phyloP scores from a whole-genome alignment of 2,113 vertebrate genomes.

The Prochilodus magdalenae region DNA sequence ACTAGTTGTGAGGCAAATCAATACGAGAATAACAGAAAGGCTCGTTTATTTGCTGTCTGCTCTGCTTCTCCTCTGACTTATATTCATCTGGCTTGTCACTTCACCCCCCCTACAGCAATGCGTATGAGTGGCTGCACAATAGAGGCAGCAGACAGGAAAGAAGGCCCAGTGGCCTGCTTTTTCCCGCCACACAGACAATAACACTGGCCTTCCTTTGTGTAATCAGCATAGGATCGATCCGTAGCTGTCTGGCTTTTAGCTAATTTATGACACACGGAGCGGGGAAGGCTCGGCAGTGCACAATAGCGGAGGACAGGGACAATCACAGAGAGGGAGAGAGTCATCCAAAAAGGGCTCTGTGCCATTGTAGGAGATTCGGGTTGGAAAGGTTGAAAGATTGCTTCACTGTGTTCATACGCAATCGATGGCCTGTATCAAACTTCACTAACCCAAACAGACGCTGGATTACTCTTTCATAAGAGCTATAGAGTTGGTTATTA shows the following conservation, averaged over 20 bases:
- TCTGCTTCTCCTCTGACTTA: slow-evolving; percentile 42
- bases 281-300: slow-evolving; percentile 49
- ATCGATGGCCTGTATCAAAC: background rate
- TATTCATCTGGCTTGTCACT: slow-evolving; percentile 61
- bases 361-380: background rate
- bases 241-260: slow-evolving; percentile 56
- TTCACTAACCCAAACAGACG: background rate
- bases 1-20: slow-evolving; percentile 1
- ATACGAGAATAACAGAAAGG: slow-evolving; percentile 41
- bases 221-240: slow-evolving; percentile 69
- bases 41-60: slow-evolving; percentile 22
- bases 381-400: background rate
- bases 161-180: slow-evolving; percentile 67
- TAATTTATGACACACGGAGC: slow-evolving; percentile 65
- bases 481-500: background rate
- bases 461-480: background rate
- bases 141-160: slow-evolving; percentile 71
- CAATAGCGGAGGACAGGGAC: slow-evolving; percentile 34
- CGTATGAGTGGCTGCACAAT: slow-evolving; percentile 63
- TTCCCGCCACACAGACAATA: slow-evolving; percentile 57
- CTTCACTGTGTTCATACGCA: background rate
- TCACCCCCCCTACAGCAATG: slow-evolving; percentile 57
- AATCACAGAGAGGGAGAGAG: slow-evolving; percentile 1
- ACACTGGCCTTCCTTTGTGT: slow-evolving; percentile 62
- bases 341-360: background rate